These are phyloP conservation scores for Coremacera marginata DNA, from an alignment of 2,888 invertebrate genomes.

Conservation along the genomic window DNA sequence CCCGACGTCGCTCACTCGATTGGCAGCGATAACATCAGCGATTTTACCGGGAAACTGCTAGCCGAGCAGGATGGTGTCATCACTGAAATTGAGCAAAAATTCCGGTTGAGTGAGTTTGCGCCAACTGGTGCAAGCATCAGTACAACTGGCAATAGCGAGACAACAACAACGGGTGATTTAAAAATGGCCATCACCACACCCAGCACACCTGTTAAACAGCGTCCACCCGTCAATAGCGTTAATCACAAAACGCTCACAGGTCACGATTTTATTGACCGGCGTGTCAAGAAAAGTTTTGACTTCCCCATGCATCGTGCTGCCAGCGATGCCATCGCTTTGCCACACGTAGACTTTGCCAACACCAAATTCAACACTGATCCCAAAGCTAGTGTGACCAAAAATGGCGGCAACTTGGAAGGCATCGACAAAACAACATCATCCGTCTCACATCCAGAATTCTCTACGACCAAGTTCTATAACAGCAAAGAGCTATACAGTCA, in stretches of 20 bases:
- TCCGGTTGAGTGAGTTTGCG: slow-evolving; percentile 61
- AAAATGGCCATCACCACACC: background rate
- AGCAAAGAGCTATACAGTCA: slow-evolving; percentile 69
- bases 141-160: slow-evolving; percentile 39
- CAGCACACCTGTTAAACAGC: background rate
- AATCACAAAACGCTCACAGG: slow-evolving; percentile 49
- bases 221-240: slow-evolving; percentile 35
- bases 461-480: slow-evolving; percentile 69
- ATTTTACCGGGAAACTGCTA: slow-evolving; percentile 65
- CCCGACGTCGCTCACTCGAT: background rate
- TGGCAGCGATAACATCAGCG: slow-evolving; percentile 46
- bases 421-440: slow-evolving; percentile 19
- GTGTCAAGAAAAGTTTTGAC: slow-evolving; percentile 69
- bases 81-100: slow-evolving; percentile 68
- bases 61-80: slow-evolving; percentile 68
- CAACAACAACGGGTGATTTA: background rate
- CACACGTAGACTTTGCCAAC: slow-evolving; percentile 66
- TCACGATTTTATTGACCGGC: slow-evolving; percentile 64
- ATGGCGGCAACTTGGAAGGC: slow-evolving; percentile 1
- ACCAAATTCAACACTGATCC: slow-evolving; percentile 66
- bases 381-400: slow-evolving; percentile 25
- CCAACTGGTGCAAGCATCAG: slow-evolving; percentile 37
- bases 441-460: slow-evolving; percentile 65
- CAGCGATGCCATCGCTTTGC: slow-evolving; percentile 59
- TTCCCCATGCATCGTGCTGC: slow-evolving; percentile 64